Evolutionary conservation across 2,888 invertebrate species (phyloP).

Genomic region (Mylabris sibirica): DNA sequence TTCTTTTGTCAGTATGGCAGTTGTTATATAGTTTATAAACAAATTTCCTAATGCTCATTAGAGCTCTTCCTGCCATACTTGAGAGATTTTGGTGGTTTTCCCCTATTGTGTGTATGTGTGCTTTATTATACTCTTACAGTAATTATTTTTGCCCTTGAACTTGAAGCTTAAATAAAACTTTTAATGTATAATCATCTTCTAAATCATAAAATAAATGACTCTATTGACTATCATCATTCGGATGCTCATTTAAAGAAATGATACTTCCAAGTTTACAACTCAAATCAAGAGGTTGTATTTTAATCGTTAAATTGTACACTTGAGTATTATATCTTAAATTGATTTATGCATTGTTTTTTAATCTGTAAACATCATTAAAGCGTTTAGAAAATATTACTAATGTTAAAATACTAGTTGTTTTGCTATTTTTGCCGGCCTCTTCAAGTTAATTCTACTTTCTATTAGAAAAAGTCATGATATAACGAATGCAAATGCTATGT

Average conservation of each 20-base stretch:
- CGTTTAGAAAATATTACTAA: background rate
- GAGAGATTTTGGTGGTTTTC: background rate
- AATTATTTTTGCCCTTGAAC: background rate
- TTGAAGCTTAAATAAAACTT: background rate
- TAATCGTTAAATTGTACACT: constrained; percentile 4
- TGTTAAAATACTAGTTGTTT: no score
- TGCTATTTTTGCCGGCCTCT: background rate
- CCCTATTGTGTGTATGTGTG: background rate
- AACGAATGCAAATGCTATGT: no score
- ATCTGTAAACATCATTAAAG: background rate
- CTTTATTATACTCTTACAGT: no score
- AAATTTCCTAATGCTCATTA: background rate
- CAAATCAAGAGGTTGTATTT: background rate
- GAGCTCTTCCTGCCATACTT: background rate
- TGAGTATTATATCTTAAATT: background rate
- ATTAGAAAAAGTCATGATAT: background rate
- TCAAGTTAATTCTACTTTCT: background rate
- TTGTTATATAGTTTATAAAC: background rate
- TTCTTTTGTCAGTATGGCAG: no score
- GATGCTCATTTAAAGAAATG: background rate
- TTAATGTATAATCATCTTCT: background rate
- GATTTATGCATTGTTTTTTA: background rate
- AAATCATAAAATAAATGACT: background rate
- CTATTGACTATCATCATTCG: background rate
- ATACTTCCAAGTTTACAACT: constrained; percentile 1